A percentile compares a stretch with the other conserved stretches of the same genome.
Conservation (phyloP, 2,888 invertebrate species). For the Campaea margaritaria region DNA sequence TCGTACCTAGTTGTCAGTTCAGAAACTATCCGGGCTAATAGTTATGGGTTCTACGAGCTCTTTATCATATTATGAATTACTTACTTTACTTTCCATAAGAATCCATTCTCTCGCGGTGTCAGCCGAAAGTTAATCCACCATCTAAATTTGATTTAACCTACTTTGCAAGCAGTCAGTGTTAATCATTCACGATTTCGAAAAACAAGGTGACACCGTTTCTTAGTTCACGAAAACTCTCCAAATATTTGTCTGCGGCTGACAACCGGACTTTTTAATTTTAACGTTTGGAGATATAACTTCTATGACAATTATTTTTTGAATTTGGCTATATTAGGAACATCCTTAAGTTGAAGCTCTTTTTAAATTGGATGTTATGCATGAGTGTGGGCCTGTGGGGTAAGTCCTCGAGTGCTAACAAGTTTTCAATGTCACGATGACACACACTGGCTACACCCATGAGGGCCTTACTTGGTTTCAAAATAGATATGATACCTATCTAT, state of each 20-base stretch:
- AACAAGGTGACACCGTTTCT: constrained; percentile 13
- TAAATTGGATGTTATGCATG: constrained; percentile 21
- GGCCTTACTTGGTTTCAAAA: constrained; percentile 40
- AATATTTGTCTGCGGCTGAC: constrained; percentile 30
- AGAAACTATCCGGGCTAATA: too few relatives aligned
- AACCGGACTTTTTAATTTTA: constrained; percentile 19
- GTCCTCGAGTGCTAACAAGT: constrained; percentile 41
- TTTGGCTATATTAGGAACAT: constrained; percentile 6
- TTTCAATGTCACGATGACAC: constrained; percentile 57
- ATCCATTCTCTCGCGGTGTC: neutral
- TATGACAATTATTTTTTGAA: constrained; percentile 23
- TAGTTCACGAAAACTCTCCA: constrained; percentile 17
- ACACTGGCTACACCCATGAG: constrained; percentile 29
- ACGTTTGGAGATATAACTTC: constrained; percentile 16
- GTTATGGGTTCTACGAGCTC: too few relatives aligned
- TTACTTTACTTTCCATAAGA: neutral
- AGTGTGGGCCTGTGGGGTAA: constrained; percentile 35
- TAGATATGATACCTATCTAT: constrained; percentile 24
- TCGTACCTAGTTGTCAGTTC: too few relatives aligned
- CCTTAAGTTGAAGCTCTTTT: constrained; percentile 2
- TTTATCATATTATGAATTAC: neutral
- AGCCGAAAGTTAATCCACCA: neutral
- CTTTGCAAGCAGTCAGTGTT: constrained; percentile 1
- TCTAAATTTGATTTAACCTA: neutral
- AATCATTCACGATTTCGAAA: constrained; percentile 18